Base-by-base conservation (phyloP, 2,888 invertebrate genomes). In the Deilephila porcellus region DNA sequence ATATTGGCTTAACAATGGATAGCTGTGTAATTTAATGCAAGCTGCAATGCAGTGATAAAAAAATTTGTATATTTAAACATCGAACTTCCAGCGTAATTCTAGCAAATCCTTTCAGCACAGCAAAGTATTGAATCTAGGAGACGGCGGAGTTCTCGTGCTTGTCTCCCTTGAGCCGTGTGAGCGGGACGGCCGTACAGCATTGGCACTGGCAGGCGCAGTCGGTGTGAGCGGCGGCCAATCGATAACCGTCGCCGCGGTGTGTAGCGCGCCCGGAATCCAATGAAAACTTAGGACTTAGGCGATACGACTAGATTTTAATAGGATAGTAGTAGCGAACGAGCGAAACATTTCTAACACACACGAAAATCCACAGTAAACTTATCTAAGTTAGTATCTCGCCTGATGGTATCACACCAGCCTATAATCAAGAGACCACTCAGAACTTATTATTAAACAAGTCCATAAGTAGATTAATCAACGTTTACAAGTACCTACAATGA, bases 191-290 rank as follows among this genome's bases (percentile, higher is more conserved):
- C 5, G 37, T 20, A 56, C 56, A 56, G 56, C 6, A 56, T n/a
- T 25, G 60, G 17, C 25, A 29, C 60, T 60, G 64, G 64, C 64
- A 45, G 45, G 64, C 45, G 63, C 64, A 45, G 45, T 45, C 45
- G 45, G 64, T 64, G 64, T 64, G 45, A 64, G 64, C 8, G 64
- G 64, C 11, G 64, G 45, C 64, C 64, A 64, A 64, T 64, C 45
- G 45, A 64, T 64, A 45, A 20, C n/a, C 63, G n/a, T 7, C 34
- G 34, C 34, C 4, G 37, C 64, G 64, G 64, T 45, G 64, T 64
- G 45, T 45, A 64, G 45, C 14, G 64, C 64, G 37, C 20, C 64
- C 45, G 63, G 37, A 34, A 20, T 20, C 14, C 45, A 37, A 20
- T 62, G 56, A n/a, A 56, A 56, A 19, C n/a, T 56, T n/a, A 56